phyloP scores from a whole-genome alignment of 1,140 invertebrate species.

The Alviniconcha marisindica region DNA sequence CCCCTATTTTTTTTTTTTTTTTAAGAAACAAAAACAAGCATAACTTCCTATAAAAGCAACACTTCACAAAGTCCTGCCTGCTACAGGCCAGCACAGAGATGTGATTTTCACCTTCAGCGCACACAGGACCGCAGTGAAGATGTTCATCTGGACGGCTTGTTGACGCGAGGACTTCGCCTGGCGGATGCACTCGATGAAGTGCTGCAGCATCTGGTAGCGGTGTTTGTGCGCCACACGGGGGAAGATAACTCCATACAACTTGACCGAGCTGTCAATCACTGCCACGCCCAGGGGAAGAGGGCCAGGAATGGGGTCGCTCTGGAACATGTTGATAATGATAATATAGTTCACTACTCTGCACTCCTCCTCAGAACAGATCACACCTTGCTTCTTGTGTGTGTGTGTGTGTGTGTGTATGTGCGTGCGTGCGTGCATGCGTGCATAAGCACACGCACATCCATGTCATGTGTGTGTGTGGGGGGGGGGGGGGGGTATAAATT shows the following conservation, averaged over 20 bases:
- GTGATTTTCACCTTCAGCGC: conserved; percentile 85
- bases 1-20: background rate
- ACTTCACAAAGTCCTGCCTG: too few species aligned
- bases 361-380: too few species aligned
- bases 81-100: too few species aligned
- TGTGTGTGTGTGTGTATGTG: too few species aligned
- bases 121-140: conserved; percentile 94
- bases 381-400: too few species aligned
- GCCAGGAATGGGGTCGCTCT: conserved; percentile 81
- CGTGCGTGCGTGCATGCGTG: too few species aligned
- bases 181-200: conserved; percentile 95
- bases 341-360: too few species aligned
- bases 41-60: too few species aligned
- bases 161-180: conserved; percentile 93
- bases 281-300: conserved; percentile 97
- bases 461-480: too few species aligned
- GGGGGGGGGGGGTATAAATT: too few species aligned
- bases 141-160: conserved; percentile 97
- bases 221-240: conserved; percentile 96
- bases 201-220: conserved; percentile 95
- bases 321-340: too few species aligned
- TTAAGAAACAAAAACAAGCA: background rate
- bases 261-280: conserved; percentile 96
- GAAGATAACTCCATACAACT: conserved; percentile 95
- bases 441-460: too few species aligned